Evolutionary conservation across 1,140 invertebrate genomes (phyloP).

Genomic region (Formica selysi): DNA sequence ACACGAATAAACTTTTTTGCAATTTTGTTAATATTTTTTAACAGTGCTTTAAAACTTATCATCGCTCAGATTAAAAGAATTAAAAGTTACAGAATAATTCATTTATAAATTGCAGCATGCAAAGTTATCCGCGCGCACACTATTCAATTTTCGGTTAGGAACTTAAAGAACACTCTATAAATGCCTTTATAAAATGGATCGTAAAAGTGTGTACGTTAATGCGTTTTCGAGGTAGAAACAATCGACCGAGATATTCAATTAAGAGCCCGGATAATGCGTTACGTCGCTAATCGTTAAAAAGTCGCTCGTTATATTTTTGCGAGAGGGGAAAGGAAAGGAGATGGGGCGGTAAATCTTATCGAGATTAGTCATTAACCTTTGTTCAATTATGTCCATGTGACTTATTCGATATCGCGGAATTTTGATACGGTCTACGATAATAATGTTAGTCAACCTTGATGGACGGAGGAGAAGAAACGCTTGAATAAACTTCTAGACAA

Average conservation of each 20-base stretch:
- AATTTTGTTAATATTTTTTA: conserved; percentile 1
- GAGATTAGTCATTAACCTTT: conserved; percentile 54
- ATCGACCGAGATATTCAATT: conserved; percentile 38
- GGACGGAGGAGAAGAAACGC: conserved; percentile 22
- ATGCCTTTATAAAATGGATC: not conserved
- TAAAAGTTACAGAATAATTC: not conserved
- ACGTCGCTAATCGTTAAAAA: conserved; percentile 33
- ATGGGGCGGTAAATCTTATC: conserved; percentile 11
- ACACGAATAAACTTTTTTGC: not conserved
- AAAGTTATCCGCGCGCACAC: not conserved
- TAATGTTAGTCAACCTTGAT: conserved; percentile 42
- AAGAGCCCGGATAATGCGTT: conserved; percentile 4
- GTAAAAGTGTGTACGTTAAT: not conserved
- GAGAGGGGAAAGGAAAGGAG: not conserved
- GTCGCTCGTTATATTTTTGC: conserved; percentile 42
- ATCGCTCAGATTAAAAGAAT: not conserved
- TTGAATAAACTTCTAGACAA: conserved; percentile 56
- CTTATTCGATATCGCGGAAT: conserved; percentile 45
- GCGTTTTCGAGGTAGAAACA: not conserved
- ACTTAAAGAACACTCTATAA: not conserved
- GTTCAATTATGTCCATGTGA: conserved; percentile 10
- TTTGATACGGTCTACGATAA: conserved; percentile 30
- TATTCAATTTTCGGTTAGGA: not conserved
- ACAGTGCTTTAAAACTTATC: not conserved
- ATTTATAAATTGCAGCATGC: not conserved